Base-by-base conservation (phyloP, 64 coral and sea anemone genomes). In the Montipora efflorescens region DNA sequence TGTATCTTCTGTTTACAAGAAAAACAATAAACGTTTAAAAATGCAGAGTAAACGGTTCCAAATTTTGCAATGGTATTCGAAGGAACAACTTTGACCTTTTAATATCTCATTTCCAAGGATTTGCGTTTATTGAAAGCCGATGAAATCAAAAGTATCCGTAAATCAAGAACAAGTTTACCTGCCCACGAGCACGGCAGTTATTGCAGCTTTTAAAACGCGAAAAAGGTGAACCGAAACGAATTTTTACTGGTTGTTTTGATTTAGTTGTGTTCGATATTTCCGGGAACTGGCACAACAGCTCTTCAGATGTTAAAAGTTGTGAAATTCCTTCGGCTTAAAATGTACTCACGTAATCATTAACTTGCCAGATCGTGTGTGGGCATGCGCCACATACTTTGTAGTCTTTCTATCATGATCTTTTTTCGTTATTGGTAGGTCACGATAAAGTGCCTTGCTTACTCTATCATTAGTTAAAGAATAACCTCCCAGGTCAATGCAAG, bases 311-410 rank as follows among this genome's bases (percentile, higher is more conserved):
- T 25, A 86, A 69, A 68, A 86, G 70, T 50, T 71, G 82, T 73
- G 48, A 86, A 72, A 86, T 86, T 23, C 82, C 46, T 70, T 72
- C 13, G 36, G 82, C 82, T 86, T 86, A 86, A 86, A 86, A 86
- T 86, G 18, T 71, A 19, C 23, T 70, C 82, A 86, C 82, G 82
- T 86, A 86, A 47, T 44, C 14, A 51, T 8, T 43, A 49, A 19
- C 46, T 86, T 9, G 16, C 8, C n/a, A 72, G 82, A 64, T 86
- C 82, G 82, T 86, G 82, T 86, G 82, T 86, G 82, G 82, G 82
- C 82, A 86, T 70, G 82, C 81, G 62, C 59, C 45, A 47, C 61
- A 72, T 49, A 86, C 61, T 64, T 64, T 36, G 36, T 36, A 64
- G 61, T 16, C 61, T 64, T 57, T 11, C 53, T 57, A 57, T 57